Evolutionary conservation across 2,797 vertebrate species (phyloP).

Genomic region (Gallinago nigripennis): DNA sequence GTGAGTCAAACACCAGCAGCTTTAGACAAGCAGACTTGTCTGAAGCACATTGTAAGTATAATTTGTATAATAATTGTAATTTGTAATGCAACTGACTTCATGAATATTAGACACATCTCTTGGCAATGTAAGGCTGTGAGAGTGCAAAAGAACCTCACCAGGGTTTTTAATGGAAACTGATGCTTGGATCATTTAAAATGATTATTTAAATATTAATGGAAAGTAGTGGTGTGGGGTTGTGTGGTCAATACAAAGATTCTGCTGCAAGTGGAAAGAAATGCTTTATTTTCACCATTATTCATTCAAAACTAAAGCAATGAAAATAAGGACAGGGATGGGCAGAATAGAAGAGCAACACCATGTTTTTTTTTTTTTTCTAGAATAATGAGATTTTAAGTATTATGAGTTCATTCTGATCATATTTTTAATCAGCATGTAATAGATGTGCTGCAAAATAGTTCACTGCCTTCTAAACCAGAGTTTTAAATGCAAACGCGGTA

Average conservation of each 20-base stretch:
- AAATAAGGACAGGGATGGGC: not conserved
- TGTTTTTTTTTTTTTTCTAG: not conserved
- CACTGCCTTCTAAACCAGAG: constrained; percentile 30
- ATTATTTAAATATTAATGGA: not conserved
- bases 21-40: not conserved
- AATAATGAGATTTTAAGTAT: not conserved
- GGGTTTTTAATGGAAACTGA: not conserved
- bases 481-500: not conserved
- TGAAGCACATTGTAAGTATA: not conserved
- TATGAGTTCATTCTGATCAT: not conserved
- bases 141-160: not conserved
- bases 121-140: not conserved
- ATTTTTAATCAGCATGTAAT: not conserved
- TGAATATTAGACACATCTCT: not conserved
- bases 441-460: constrained; percentile 22
- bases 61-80: constrained; percentile 33
- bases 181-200: not conserved
- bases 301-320: not conserved
- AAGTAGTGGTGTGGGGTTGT: not conserved
- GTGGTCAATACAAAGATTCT: not conserved
- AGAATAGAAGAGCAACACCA: not conserved
- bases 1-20: not conserved
- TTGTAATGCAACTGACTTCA: not conserved
- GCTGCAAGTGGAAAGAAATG: not conserved
- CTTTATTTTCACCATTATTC: not conserved